Conservation (phyloP, 2,797 vertebrate genomes). For the Garrulus glandarius region DNA sequence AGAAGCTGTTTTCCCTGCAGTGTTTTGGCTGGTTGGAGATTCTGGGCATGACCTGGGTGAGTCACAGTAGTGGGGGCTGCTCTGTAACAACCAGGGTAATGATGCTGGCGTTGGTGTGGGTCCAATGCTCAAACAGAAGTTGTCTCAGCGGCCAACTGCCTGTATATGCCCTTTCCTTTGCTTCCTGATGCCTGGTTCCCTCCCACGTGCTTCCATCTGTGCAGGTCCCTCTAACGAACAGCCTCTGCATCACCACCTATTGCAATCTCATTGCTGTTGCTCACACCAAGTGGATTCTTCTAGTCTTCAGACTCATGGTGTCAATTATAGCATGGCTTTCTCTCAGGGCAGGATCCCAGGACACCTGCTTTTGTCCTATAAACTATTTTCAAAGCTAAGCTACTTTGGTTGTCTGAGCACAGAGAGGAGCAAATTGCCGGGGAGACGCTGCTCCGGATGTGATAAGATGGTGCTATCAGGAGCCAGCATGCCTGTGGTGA, state of each 20-base stretch:
- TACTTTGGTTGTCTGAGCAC: neutral
- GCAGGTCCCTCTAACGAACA: neutral
- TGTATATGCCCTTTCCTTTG: neutral
- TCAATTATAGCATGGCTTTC: neutral
- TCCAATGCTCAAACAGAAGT: neutral
- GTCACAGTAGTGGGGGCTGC: neutral
- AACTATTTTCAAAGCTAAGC: neutral
- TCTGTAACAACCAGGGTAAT: neutral
- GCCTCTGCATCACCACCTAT: neutral
- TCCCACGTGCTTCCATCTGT: neutral
- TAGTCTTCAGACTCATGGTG: neutral
- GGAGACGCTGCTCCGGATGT: accelerated
- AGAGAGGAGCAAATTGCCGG: neutral
- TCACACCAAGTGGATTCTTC: neutral
- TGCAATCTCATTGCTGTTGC: neutral
- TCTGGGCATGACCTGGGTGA: neutral
- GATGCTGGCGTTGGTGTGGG: neutral
- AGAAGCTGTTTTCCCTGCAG: neutral
- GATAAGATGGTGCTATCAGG: neutral
- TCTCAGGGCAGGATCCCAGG: neutral
- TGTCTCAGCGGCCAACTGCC: neutral
- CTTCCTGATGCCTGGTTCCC: neutral
- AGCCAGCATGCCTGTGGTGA: neutral
- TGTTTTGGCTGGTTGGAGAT: neutral
- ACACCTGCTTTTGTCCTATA: neutral